Evolutionary conservation across 2,888 invertebrate genomes (phyloP), one percentile per base, ranked within the genome.

Genomic region (Conistra vaccinii): DNA sequence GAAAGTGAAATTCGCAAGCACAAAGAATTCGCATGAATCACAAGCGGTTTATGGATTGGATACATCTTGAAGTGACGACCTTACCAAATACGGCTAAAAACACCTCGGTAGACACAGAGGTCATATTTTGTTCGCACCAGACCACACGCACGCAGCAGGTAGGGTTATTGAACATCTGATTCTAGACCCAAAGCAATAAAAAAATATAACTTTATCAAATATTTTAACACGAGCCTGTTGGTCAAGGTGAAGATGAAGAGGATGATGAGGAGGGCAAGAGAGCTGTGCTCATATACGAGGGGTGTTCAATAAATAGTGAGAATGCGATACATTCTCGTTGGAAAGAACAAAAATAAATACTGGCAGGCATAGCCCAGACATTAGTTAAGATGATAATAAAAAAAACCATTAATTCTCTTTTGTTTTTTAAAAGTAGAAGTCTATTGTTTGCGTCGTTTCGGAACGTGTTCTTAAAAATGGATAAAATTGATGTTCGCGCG

Each of bases 1-100:
- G 82, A 85, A 85, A 83, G 82, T 83, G 68, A 85, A 68, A 75
- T 71, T 68, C 23, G 57, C 55, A 65, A 63, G 57, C 61, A 81
- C 42, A 81, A 69, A 67, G 35, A 70, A 78, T 78, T 82, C 58
- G 57, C 69, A 53, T 73, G 73, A 80, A 73, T 78, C 85, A 78
- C 58, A 61, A 74, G 48, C 66, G 58, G 55, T 53, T 67, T 81
- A 81, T 70, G 63, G 62, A 72, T 69, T 60, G 62, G 32, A 73
- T 63, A 53, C 5, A 26, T 60, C 55, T 72, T 80, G 42, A 51
- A 72, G 68, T 32, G 51, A 57, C 12, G 45, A 65, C 45, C 55
- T 79, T 76, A 75, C 70, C 23, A 61, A 74, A 81, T 20, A 7
- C 32, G 48, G 45, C 9, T 75, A 32, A 60, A 48, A 45, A 66